Evolutionary conservation across 2,797 vertebrate genomes (phyloP), one percentile per base, ranked within the genome.

Genomic region (Mastacembelus armatus): DNA sequence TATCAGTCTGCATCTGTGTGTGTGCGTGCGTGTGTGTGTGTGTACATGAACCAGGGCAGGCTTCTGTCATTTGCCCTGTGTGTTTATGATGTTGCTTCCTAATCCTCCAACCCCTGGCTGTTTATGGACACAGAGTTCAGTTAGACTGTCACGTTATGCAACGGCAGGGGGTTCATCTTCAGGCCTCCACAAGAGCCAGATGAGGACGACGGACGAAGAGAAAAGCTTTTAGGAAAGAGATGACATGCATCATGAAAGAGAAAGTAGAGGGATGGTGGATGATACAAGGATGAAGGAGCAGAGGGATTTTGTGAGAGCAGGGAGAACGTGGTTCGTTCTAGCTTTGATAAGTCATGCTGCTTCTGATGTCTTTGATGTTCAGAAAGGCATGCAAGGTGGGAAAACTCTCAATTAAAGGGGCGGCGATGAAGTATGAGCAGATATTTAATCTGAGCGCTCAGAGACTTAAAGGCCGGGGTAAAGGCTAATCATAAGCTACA

Each of bases 281-380:
- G 7, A 42, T 29, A 2, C 9, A 29, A 47, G 30, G 60, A 48
- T 33, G 42, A 48, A 45, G n/a, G 49, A 36, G 52, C 30, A 48
- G 16, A 56, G 32, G 10, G 36, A 7, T 48, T 30, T 18, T 24
- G 8, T n/a, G 2, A 30, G 38, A 66, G 77, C 18, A 16, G 18
- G 33, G 43, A 51, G 61, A 50, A 47, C 39, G 72, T 56, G 30
- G 55, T 51, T 80, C 43, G 66, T 59, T 54, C 64, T 21, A 18
- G 62, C 80, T 86, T 85, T 81, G 81, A 83, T 83, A 84, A 88
- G 74, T 78, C 79, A 43, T 16, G 69, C 74, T 59, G 55, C 40
- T 67, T 80, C 75, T 75, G 65, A 64, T 42, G 69, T 68, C 71
- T 90, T 89, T 92, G 90, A 91, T 88, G 91, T 88, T 81, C 73